Conservation (phyloP, 2,797 vertebrate genomes). For the Amniataba percoides region DNA sequence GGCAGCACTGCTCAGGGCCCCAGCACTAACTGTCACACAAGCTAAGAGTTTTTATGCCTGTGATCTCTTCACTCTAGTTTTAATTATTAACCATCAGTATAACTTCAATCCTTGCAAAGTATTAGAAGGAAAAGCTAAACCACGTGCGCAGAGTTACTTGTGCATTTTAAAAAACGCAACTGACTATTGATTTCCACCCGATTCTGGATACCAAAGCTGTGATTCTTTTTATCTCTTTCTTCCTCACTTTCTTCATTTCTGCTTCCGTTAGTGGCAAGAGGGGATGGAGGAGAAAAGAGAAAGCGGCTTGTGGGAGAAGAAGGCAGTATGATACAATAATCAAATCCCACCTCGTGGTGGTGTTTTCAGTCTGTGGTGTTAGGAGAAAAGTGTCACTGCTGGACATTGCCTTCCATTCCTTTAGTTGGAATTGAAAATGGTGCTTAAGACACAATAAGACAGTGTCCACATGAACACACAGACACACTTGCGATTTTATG, state of each 20-base stretch:
- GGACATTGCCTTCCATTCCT: conserved; percentile 73
- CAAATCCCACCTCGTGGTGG: conserved; percentile 38
- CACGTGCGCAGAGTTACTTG: conserved; percentile 45
- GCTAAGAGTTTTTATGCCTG: conserved; percentile 52
- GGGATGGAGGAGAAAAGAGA: conserved; percentile 17
- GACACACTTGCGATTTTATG: conserved; percentile 27
- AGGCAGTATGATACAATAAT: conserved; percentile 19
- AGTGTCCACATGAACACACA: conserved; percentile 67
- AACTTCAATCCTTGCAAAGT: conserved; percentile 51
- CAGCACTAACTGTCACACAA: conserved; percentile 57
- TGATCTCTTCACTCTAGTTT: conserved; percentile 50
- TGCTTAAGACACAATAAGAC: conserved; percentile 71
- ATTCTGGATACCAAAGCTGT: conserved; percentile 80
- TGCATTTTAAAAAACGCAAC: conserved; percentile 46
- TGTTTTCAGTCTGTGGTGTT: conserved; percentile 49
- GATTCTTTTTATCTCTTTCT: conserved; percentile 62
- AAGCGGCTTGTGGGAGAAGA: conserved; percentile 32
- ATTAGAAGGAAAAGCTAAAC: conserved; percentile 47
- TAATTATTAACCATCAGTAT: conserved; percentile 35
- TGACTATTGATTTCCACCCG: conserved; percentile 46
- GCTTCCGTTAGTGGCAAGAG: conserved; percentile 14
- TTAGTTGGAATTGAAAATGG: conserved; percentile 72
- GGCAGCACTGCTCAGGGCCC: conserved; percentile 81
- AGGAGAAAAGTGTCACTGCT: conserved; percentile 53
- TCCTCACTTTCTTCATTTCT: conserved; percentile 50